Evolutionary conservation across 2,113 vertebrate species (phyloP), one percentile per base, ranked within the genome.

Genomic region (Mus pahari): DNA sequence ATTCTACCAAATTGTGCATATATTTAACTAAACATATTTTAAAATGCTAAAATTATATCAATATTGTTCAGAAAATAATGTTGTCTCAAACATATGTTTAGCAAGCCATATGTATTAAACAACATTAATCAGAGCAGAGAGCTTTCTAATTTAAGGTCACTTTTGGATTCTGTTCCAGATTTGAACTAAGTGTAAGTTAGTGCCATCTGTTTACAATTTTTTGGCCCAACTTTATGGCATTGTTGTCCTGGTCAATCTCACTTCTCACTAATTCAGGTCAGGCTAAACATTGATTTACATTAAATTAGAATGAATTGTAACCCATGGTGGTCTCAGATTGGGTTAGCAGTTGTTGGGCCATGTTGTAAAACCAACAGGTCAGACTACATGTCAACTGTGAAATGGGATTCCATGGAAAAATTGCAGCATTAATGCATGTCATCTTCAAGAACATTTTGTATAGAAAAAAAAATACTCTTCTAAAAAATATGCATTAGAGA

Each of bases 141-240:
- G 4, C 77, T 78, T 77, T 89, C 13, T 45, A 70, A 77, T 45
- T 93, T 92, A 93, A 91, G 73, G 96, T 92, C 91, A 92, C 60
- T 83, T 89, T 95, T 97, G 97, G 97, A 98, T 96, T 83, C 82
- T 90, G 88, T 94, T 92, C 87, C 22, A 97, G 93, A 84, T 81
- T 89, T 96, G 91, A 96, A 97, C 48, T 39, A 94, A 74, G n/a
- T 89, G 86, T 91, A 82, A 87, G 50, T 39, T 77, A 36, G 90
- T 24, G 42, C 16, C 96, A 96, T 86, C 95, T 98, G 93, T 90
- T 97, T 91, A 94, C 26, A 94, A 66, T 78, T 88, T 97, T 68
- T 94, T 0, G n/a, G 90, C 92, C 92, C 97, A 26, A 22, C 36
- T 91, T 95, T 73, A 82, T 8, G 66, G 50, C 77, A 81, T 55